Evolutionary conservation across 2,888 invertebrate species (phyloP).

Genomic region (Dexiosoma caninum): DNA sequence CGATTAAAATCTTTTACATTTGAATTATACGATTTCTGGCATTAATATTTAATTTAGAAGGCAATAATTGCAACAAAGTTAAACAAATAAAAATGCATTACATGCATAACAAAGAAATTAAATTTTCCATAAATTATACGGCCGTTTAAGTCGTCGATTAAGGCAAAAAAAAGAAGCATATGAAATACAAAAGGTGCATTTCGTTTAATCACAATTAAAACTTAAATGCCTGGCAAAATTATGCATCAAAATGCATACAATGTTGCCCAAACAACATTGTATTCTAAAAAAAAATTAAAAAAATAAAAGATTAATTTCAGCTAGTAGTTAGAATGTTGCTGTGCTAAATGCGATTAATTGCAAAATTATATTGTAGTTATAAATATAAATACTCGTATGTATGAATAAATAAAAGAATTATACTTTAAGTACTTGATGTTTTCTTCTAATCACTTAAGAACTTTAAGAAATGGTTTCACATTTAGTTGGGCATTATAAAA

Average conservation of each 20-base stretch:
- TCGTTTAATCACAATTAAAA: slow-evolving; percentile 23
- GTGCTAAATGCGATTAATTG: slow-evolving; percentile 65
- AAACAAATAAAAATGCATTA: slow-evolving; percentile 14
- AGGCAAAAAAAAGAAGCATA: background rate
- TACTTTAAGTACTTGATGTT: slow-evolving; percentile 19
- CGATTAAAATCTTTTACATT: slow-evolving; percentile 18
- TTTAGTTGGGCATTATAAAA: slow-evolving; percentile 9
- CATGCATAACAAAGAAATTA: background rate
- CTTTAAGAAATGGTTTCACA: background rate
- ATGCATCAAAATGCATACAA: slow-evolving; percentile 2
- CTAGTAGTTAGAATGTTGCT: slow-evolving; percentile 46
- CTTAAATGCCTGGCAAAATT: background rate
- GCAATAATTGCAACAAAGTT: background rate
- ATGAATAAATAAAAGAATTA: slow-evolving; percentile 26
- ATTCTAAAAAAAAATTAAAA: background rate
- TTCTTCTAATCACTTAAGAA: slow-evolving; percentile 38
- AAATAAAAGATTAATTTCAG: slow-evolving; percentile 9
- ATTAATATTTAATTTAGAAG: background rate
- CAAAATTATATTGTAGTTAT: slow-evolving; percentile 60
- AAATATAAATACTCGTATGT: too few species aligned
- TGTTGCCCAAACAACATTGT: slow-evolving; percentile 22
- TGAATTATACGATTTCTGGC: background rate
- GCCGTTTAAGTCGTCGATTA: slow-evolving; percentile 36
- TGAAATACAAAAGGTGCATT: slow-evolving; percentile 26
- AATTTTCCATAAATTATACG: slow-evolving; percentile 38